Evolutionary conservation across 2,797 vertebrate species (phyloP), one percentile per base, ranked within the genome.

Genomic region (Morus bassanus): DNA sequence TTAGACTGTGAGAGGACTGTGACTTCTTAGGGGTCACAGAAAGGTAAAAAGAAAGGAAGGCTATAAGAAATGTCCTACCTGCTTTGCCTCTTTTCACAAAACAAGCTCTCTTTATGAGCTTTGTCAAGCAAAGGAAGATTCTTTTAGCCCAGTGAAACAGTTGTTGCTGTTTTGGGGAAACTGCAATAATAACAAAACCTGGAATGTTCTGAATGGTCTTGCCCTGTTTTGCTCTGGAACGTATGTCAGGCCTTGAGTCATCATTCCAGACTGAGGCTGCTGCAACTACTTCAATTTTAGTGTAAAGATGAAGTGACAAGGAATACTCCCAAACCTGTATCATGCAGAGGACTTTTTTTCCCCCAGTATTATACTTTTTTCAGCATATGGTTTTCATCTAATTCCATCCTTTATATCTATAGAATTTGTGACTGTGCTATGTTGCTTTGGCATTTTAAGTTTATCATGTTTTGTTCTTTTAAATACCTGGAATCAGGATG

Each of bases 41-140:
- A 96, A 96, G 97, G 97, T 97, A 97, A 98, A 98, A 97, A 96
- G 89, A 96, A 95, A 94, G n/a, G 39, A 85, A 96, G 89, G 63
- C 83, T 97, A 51, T 88, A 96, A 85, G 68, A 94, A 96, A 94
- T 89, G 76, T 90, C 94, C 96, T 97, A 97, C 95, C 96, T 98
- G 95, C 90, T 95, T 98, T 97, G 80, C 61, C 31, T 37, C 82
- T 96, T 97, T 96, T 95, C 80, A 95, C 93, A 97, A 97, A 96
- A 69, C 80, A 95, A 96, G 87, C 85, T 95, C 91, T 94, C 80
- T 93, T 92, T 95, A 88, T 92, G 89, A 95, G 80, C 95, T 98
- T 92, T 97, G 74, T 95, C 88, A 96, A 96, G 92, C 88, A 92
- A 92, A 96, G 18, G 39, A 93, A 87, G 63, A 78, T 68, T 70